A percentile compares a stretch with the other conserved stretches of the same genome.
Conservation (phyloP, 1,140 invertebrate species). For the Scaptomyza graminum region DNA sequence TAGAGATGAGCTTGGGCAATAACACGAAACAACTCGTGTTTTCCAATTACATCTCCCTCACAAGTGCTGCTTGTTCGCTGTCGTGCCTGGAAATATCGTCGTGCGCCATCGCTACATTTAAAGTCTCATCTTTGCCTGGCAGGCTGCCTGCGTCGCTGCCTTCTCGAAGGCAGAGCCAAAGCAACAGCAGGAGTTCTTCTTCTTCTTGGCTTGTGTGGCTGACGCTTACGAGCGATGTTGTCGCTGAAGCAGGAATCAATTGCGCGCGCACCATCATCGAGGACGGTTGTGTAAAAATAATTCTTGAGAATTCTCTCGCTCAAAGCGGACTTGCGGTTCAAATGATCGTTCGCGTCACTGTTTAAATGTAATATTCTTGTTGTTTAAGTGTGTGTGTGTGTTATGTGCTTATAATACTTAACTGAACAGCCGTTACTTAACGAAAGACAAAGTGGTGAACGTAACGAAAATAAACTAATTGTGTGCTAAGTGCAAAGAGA, state of each 20-base stretch:
- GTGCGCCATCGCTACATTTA: constrained; percentile 21
- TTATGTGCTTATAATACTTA: constrained; percentile 65
- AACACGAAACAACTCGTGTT: background rate
- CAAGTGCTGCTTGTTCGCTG: background rate
- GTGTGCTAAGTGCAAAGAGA: constrained; percentile 70
- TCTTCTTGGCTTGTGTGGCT: constrained; percentile 37
- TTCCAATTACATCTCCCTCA: background rate
- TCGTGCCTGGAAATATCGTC: constrained; percentile 13
- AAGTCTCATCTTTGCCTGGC: constrained; percentile 20
- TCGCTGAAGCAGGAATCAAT: constrained; percentile 67
- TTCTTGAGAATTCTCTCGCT: constrained; percentile 23
- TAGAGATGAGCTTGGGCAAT: constrained; percentile 32
- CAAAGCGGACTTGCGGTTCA: constrained; percentile 24
- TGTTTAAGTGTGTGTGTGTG: constrained; percentile 48
- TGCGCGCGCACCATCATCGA: constrained; percentile 70
- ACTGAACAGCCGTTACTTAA: constrained; percentile 62
- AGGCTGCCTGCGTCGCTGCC: constrained; percentile 27
- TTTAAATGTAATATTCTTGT: constrained; percentile 27
- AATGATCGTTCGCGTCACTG: constrained; percentile 29
- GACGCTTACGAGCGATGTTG: constrained; percentile 61
- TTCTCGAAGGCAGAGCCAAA: constrained; percentile 25
- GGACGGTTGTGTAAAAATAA: constrained; percentile 59
- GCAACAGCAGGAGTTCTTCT: constrained; percentile 50
- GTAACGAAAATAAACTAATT: constrained; percentile 52
- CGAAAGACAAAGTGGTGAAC: constrained; percentile 45